Base-by-base conservation (phyloP, 2,113 vertebrate species). In the Morone saxatilis region DNA sequence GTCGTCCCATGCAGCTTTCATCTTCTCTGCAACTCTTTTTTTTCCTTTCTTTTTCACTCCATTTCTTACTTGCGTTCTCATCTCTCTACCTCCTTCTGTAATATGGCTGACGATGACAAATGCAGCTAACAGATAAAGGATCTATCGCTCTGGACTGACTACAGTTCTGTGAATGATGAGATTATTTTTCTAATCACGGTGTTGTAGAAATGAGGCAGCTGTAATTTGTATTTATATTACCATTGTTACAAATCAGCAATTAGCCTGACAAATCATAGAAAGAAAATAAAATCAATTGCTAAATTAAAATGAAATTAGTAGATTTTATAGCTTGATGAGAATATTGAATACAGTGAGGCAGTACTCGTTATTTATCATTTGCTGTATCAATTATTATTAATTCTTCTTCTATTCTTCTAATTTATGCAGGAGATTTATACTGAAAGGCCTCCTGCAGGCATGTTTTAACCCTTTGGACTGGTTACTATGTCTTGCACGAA, bases 21-120 rank as follows among this genome's bases (percentile, higher is more conserved):
- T 76, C 73, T 45, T 50, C 66, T 76, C 43, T 40, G 45, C 57
- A 74, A 69, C n/a, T 65, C 56, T 63, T 62, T 68, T 41, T 57
- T 17, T 36, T 54, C 63, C 48, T 16, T 12, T 47, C 45, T 14
- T 47, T 47, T 47, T 76, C 61, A 5, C 75, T 70, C 41, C 36
- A 40, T 79, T 62, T 31, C 75, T 31, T 67, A 16, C 60, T 65
- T 14, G 14, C n/a, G 54, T 67, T 31, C 71, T 67, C 36, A 51
- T 66, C 71, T 36, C 25, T 48, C 8, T 13, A 10, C 5, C 2
- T 38, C 43, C 4, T 19, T 53, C 43, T 54, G 40, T 50, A 71
- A 60, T 4, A 48, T 36, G 60, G 63, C 67, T 57, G 63, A 43
- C 74, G 4, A 74, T 78, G 62, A 72, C 43, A 70, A 73, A 60